A percentile compares a stretch with the other conserved stretches of the same genome.
phyloP scores from a whole-genome alignment of 2,113 vertebrate species.

The Setophaga petechia region DNA sequence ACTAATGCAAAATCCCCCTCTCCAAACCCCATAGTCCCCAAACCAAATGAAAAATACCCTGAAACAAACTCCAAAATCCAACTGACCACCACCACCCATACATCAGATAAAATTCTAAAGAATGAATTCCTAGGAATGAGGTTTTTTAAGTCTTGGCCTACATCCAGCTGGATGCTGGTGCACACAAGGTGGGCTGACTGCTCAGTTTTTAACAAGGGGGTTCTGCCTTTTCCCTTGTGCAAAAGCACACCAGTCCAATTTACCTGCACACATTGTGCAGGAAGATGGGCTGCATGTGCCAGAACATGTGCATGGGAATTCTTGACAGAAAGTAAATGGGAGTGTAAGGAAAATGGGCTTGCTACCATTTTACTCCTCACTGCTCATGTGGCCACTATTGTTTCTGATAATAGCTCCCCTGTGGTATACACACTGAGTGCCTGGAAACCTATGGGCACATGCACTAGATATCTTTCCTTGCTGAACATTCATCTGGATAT shows the following conservation, averaged over 20 bases:
- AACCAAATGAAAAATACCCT: not conserved
- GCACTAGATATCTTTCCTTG: not conserved
- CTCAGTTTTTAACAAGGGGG: not conserved
- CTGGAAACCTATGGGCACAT: not conserved
- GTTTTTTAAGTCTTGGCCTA: not conserved
- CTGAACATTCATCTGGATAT: not conserved
- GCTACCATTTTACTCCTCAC: not conserved
- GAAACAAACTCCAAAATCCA: not conserved
- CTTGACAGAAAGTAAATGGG: not conserved
- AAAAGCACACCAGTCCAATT: not conserved
- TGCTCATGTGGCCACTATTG: not conserved
- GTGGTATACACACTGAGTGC: rapidly evolving
- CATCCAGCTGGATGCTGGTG: not conserved
- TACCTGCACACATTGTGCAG: rapidly evolving
- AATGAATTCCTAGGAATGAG: not conserved
- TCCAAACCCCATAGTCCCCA: not conserved
- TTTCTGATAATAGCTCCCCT: not conserved
- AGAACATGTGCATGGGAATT: not conserved
- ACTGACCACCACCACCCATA: not conserved
- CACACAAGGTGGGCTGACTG: rapidly evolving
- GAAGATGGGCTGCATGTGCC: rapidly evolving
- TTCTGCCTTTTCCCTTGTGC: not conserved
- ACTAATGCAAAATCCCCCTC: not conserved
- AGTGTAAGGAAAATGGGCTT: not conserved
- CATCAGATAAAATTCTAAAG: not conserved